phyloP scores from a whole-genome alignment of 2,888 invertebrate genomes.

The Lochmaea crataegi region DNA sequence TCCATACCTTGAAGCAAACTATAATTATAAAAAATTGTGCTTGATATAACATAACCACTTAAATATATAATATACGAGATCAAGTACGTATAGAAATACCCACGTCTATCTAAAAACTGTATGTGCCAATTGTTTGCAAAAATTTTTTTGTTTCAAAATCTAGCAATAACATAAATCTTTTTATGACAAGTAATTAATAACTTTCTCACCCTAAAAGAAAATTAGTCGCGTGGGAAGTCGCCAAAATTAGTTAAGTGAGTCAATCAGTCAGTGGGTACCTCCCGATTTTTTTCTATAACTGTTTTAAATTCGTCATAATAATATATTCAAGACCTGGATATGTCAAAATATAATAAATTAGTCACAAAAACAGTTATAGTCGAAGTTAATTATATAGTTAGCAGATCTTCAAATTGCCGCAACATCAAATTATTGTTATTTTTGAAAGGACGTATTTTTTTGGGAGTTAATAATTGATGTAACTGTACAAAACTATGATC shows the following conservation, averaged over 20 bases:
- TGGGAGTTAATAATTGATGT: background rate
- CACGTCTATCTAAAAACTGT: background rate
- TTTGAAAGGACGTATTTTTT: background rate
- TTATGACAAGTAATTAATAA: background rate
- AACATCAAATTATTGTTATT: conserved; percentile 8
- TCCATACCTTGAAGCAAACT: no score
- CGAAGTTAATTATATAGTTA: conserved; percentile 19
- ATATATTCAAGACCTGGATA: conserved; percentile 13
- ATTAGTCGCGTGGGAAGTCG: background rate
- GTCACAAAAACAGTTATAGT: conserved; percentile 9
- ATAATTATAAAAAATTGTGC: no score
- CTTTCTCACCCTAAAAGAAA: conserved; percentile 7
- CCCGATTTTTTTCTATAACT: conserved; percentile 10
- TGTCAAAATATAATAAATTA: conserved; percentile 25
- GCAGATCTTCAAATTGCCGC: background rate
- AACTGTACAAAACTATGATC: background rate
- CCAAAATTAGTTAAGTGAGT: conserved; percentile 8
- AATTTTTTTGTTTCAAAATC: background rate
- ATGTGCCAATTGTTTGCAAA: background rate
- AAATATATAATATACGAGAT: no score
- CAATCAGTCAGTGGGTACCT: conserved; percentile 1
- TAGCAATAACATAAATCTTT: conserved; percentile 11
- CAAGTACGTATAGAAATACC: background rate
- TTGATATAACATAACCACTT: no score
- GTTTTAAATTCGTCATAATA: conserved; percentile 19